These are phyloP conservation scores for Leptoteleia sp. DNA, from an alignment of 1,140 invertebrate species.

Conservation along the genomic window DNA sequence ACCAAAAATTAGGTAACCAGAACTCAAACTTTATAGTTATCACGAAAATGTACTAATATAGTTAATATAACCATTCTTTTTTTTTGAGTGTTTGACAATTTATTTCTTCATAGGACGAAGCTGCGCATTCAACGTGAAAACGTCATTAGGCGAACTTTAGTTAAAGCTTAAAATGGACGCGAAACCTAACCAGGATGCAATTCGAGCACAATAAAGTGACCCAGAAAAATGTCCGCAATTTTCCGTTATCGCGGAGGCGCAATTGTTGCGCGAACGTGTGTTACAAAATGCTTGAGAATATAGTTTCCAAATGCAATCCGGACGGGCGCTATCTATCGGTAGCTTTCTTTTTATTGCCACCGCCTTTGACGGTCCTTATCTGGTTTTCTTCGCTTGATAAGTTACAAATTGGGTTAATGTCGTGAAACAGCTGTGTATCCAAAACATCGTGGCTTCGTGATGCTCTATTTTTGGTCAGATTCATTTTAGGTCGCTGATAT, in stretches of 20 bases:
- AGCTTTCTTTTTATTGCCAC: slow-evolving; percentile 12
- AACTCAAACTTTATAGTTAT: too few relatives aligned
- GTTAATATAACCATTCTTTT: too few relatives aligned
- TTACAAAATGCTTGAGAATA: slow-evolving; percentile 29
- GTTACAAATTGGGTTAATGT: too few relatives aligned
- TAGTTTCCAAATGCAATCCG: slow-evolving; percentile 24
- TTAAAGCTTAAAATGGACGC: background rate
- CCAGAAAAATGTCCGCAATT: slow-evolving; percentile 30
- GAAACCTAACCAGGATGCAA: background rate
- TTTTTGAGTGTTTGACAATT: too few relatives aligned
- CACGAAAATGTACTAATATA: too few relatives aligned
- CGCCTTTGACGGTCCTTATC: slow-evolving; percentile 30
- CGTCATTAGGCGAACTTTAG: background rate
- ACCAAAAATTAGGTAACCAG: too few relatives aligned
- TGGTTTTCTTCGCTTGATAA: too few relatives aligned
- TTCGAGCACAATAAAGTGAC: slow-evolving; percentile 26
- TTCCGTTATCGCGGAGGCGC: slow-evolving; percentile 22
- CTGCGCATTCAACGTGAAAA: background rate
- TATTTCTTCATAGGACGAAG: too few relatives aligned
- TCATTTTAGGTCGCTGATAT: too few relatives aligned
- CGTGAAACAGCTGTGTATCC: too few relatives aligned
- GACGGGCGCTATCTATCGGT: slow-evolving; percentile 13
- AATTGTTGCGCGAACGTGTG: slow-evolving; percentile 32
- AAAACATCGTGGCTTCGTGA: too few relatives aligned
- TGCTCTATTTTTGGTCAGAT: too few relatives aligned